Evolutionary conservation across 1,140 invertebrate genomes (phyloP).

Genomic region (Argopecten irradians): DNA sequence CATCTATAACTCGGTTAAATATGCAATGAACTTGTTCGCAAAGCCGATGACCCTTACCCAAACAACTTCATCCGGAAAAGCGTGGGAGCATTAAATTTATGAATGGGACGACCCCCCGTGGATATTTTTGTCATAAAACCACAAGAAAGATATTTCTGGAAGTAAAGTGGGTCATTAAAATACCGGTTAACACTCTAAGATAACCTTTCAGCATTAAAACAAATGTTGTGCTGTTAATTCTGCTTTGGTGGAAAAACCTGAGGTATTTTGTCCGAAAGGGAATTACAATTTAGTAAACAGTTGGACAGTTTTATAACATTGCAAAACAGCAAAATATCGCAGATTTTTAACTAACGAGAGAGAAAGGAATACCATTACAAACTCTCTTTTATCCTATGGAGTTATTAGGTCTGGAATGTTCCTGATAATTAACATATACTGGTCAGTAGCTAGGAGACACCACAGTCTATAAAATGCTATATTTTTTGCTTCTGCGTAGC

Average conservation of each 20-base stretch:
- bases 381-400: no score
- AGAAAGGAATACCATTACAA: no score
- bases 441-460: no score
- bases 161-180: not conserved
- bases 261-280: no score
- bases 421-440: no score
- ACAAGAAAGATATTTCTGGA: constrained; percentile 4
- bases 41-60: not conserved
- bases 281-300: no score
- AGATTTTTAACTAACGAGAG: no score
- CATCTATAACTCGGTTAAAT: not conserved
- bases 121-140: not conserved
- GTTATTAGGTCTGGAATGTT: no score
- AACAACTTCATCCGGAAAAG: not conserved
- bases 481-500: no score
- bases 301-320: no score
- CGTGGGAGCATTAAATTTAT: not conserved
- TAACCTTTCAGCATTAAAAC: not conserved
- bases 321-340: no score
- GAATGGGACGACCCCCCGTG: not conserved
- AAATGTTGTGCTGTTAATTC: not conserved
- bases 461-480: no score
- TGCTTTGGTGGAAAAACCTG: not conserved
- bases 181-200: not conserved
- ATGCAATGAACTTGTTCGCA: not conserved